Evolutionary conservation across 2,888 invertebrate genomes (phyloP).

Genomic region (Philonicus albiceps): DNA sequence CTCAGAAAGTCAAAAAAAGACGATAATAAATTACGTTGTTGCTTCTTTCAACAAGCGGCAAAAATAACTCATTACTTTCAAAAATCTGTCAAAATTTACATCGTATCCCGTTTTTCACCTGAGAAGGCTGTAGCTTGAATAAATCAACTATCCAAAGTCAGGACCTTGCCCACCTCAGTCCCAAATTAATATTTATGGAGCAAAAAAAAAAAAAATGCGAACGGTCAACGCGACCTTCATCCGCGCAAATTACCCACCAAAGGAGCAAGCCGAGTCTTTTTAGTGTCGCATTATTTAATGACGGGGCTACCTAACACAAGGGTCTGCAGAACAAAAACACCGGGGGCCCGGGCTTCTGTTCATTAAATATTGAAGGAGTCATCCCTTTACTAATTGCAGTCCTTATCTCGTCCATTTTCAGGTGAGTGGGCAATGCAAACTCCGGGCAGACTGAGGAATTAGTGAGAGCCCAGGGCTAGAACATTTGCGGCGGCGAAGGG

Average conservation of each 20-base stretch:
- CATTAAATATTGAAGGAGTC: background rate
- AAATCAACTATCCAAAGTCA: background rate
- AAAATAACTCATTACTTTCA: background rate
- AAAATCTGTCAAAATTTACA: background rate
- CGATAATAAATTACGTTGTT: background rate
- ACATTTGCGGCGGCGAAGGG: background rate
- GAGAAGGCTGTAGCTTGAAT: background rate
- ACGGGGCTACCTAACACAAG: background rate
- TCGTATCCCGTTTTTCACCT: background rate
- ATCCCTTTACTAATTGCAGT: background rate
- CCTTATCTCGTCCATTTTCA: background rate
- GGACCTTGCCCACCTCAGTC: background rate
- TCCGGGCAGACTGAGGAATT: background rate
- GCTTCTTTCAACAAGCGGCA: background rate
- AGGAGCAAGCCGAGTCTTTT: background rate
- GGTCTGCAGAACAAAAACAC: background rate
- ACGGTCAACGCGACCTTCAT: background rate
- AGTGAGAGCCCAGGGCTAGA: background rate
- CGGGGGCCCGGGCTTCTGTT: background rate
- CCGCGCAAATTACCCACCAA: background rate
- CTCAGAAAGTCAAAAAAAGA: background rate
- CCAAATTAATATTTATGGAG: background rate
- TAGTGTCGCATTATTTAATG: background rate
- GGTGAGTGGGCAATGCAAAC: slow-evolving; percentile 16
- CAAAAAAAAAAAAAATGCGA: background rate